Percentiles rank a stretch among this genome's conserved stretches.
Conservation (phyloP, 2,797 vertebrate species). For the Antrozous pallidus region DNA sequence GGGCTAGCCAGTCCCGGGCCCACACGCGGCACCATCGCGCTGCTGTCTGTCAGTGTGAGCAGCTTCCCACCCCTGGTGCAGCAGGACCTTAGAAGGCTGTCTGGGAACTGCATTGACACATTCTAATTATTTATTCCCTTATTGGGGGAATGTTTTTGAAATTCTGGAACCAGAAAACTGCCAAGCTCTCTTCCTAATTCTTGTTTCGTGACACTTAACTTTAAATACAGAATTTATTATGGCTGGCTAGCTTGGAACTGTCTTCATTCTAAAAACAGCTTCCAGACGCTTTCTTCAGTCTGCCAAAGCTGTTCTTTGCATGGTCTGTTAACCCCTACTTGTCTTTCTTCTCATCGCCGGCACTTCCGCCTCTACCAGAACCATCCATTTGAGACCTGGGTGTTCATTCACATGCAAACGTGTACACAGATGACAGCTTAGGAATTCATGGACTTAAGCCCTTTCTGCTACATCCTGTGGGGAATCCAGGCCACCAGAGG, state of each 20-base stretch:
- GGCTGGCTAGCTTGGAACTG: constrained; percentile 37
- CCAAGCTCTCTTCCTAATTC: constrained; percentile 41
- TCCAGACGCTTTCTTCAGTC: not conserved
- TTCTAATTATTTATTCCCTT: constrained; percentile 50
- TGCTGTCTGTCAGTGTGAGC: not conserved
- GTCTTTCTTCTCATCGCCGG: not conserved
- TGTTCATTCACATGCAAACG: not conserved
- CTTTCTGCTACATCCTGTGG: not conserved
- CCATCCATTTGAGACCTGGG: not conserved
- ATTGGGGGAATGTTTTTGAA: constrained; percentile 25
- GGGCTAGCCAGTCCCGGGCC: not conserved
- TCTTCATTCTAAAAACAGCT: constrained; percentile 18
- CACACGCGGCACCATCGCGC: accelerated
- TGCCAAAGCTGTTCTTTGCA: not conserved
- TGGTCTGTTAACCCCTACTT: not conserved
- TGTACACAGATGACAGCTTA: not conserved
- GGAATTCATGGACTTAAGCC: not conserved
- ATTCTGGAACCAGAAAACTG: constrained; percentile 36
- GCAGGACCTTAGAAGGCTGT: not conserved
- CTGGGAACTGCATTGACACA: constrained; percentile 13
- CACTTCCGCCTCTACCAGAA: not conserved
- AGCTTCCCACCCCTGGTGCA: not conserved
- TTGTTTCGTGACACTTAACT: constrained; percentile 32
- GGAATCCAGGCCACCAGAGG: not conserved
- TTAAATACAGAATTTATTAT: constrained; percentile 48